Conservation (phyloP, 2,888 invertebrate species). For the Hemicrepidius hirtus region DNA sequence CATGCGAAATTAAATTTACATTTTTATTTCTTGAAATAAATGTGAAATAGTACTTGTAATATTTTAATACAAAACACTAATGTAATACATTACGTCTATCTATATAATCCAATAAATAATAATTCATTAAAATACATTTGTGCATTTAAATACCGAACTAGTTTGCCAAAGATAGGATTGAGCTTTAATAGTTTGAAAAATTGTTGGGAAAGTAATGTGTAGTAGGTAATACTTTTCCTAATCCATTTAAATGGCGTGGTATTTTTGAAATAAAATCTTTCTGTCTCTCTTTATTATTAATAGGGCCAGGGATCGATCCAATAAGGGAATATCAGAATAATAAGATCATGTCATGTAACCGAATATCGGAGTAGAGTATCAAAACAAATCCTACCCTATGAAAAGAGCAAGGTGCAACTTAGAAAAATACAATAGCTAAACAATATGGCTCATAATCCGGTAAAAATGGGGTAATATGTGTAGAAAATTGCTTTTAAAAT, state of each 20-base stretch:
- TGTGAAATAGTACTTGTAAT: too few species aligned
- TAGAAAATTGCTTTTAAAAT: slow-evolving; percentile 70
- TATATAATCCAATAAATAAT: too few species aligned
- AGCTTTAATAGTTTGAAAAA: neutral
- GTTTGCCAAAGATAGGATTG: neutral
- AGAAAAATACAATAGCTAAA: slow-evolving; percentile 44
- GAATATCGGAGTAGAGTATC: slow-evolving; percentile 40
- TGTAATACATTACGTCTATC: too few species aligned
- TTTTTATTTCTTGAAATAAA: too few species aligned
- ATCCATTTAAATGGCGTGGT: neutral
- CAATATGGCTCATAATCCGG: slow-evolving; percentile 63
- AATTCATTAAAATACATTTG: too few species aligned
- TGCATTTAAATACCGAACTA: neutral
- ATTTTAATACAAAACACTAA: too few species aligned
- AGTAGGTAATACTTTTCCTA: neutral
- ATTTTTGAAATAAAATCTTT: too few species aligned
- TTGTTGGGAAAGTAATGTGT: neutral
- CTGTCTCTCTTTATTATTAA: slow-evolving; percentile 1
- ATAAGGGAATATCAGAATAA: slow-evolving; percentile 43
- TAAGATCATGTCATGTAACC: slow-evolving; percentile 43
- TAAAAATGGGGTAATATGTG: slow-evolving; percentile 69
- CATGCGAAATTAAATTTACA: too few species aligned
- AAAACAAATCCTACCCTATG: slow-evolving; percentile 46
- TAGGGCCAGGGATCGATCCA: slow-evolving; percentile 8
- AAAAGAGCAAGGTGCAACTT: slow-evolving; percentile 53